A percentile compares a stretch with the other conserved stretches of the same genome.
These are phyloP conservation scores for Acronicta leporina DNA, from an alignment of 2,888 invertebrate genomes.

Conservation along the genomic window DNA sequence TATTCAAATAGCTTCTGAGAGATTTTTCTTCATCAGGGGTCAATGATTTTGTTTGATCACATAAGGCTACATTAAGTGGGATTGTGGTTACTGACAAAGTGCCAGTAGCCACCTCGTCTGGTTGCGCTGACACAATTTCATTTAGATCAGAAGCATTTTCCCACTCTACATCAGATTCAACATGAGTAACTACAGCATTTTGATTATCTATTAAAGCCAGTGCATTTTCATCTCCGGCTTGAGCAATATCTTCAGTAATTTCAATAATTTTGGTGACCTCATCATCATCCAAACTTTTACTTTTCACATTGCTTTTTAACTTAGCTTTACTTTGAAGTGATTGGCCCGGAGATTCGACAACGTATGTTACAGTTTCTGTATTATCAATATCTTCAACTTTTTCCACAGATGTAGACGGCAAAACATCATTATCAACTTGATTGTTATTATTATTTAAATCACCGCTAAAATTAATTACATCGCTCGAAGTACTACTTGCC, in stretches of 20 bases:
- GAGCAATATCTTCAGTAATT: conserved; percentile 71
- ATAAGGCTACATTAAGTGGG: conserved; percentile 79
- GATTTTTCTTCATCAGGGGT: conserved; percentile 89
- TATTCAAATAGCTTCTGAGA: conserved; percentile 87
- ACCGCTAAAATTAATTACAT: conserved; percentile 46
- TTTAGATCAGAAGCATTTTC: conserved; percentile 84
- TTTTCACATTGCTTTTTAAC: conserved; percentile 74
- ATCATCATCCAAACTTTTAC: conserved; percentile 86
- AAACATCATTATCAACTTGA: conserved; percentile 29
- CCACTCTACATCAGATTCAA: conserved; percentile 90
- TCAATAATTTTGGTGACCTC: conserved; percentile 82
- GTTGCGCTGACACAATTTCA: conserved; percentile 56
- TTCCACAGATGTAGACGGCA: conserved; percentile 15
- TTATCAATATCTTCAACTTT: conserved; percentile 29
- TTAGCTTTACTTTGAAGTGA: conserved; percentile 71
- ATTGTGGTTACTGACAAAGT: conserved; percentile 79
- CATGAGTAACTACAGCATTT: conserved; percentile 90
- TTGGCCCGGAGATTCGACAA: conserved; percentile 83
- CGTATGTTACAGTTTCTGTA: conserved; percentile 62
- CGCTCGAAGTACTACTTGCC: conserved; percentile 37
- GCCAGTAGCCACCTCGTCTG: conserved; percentile 72
- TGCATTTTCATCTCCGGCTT: conserved; percentile 65
- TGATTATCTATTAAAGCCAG: conserved; percentile 80
- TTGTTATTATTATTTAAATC: conserved; percentile 71
- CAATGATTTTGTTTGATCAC: conserved; percentile 79